Conservation (phyloP, 2,797 vertebrate species). For the Coilia nasus region DNA sequence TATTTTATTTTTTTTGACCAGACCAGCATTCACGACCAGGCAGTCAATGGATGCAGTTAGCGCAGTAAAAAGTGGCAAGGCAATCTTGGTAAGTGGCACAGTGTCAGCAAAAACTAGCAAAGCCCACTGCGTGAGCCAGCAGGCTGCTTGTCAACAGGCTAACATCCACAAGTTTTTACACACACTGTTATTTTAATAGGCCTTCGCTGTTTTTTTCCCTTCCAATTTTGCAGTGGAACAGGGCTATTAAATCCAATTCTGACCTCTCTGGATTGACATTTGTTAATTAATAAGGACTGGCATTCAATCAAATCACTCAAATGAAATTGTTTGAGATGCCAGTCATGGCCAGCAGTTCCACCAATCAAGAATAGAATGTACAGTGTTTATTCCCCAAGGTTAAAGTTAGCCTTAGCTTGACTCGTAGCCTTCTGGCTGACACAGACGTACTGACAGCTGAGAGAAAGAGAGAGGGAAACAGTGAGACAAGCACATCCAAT, state of each 20-base stretch:
- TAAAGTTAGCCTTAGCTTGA: constrained; percentile 14
- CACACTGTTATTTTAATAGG: constrained; percentile 43
- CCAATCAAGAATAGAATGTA: constrained; percentile 51
- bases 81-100: constrained; percentile 38
- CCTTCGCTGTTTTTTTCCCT: constrained; percentile 49
- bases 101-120: not conserved
- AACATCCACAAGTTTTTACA: constrained; percentile 33
- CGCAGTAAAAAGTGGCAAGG: not conserved
- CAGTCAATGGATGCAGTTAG: not conserved
- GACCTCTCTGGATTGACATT: constrained; percentile 37
- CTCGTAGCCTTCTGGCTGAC: constrained; percentile 22
- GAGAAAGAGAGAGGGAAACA: not conserved
- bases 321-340: constrained; percentile 50
- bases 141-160: constrained; percentile 18
- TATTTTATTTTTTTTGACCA: too few relatives aligned
- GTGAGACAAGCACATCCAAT: not conserved
- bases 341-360: constrained; percentile 52
- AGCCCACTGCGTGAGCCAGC: not conserved
- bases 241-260: constrained; percentile 6
- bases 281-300: constrained; percentile 58
- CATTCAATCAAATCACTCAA: constrained; percentile 58
- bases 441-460: not conserved
- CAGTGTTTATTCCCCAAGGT: constrained; percentile 21
- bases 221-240: constrained; percentile 38
- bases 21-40: not conserved